These are phyloP conservation scores for Ernsta delagoae DNA, from an alignment of 2,888 invertebrate genomes.

Conservation along the genomic window DNA sequence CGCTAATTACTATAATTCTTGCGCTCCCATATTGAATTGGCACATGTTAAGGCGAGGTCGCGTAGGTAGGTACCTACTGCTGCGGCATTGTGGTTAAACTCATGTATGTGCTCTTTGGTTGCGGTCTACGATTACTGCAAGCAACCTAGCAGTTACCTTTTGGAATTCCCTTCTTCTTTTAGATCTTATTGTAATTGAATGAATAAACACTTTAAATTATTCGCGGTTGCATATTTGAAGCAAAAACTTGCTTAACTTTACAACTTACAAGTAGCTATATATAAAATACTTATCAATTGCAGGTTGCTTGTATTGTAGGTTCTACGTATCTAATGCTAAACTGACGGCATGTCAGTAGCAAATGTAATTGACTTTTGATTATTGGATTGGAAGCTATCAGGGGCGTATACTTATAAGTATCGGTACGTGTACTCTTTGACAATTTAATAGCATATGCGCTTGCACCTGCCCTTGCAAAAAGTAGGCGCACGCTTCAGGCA, in stretches of 20 bases:
- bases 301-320: background rate
- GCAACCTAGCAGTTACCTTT: slow-evolving; percentile 59
- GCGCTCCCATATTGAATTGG: slow-evolving; percentile 63
- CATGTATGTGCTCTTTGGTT: slow-evolving; percentile 58
- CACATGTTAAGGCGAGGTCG: slow-evolving; percentile 70
- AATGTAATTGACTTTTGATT: slow-evolving; percentile 68
- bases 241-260: background rate
- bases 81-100: background rate
- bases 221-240: slow-evolving; percentile 53
- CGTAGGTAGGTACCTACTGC: background rate
- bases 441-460: slow-evolving; percentile 83
- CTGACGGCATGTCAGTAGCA: slow-evolving; percentile 22
- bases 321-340: slow-evolving; percentile 15
- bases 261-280: too few species aligned
- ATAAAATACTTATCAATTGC: slow-evolving; percentile 10
- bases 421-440: slow-evolving; percentile 78
- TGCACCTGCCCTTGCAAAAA: slow-evolving; percentile 83
- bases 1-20: slow-evolving; percentile 68
- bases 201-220: slow-evolving; percentile 34
- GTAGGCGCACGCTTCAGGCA: slow-evolving; percentile 80
- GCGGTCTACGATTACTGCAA: slow-evolving; percentile 74
- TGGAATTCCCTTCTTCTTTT: slow-evolving; percentile 55
- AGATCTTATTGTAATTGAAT: slow-evolving; percentile 43
- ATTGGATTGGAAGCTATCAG: slow-evolving; percentile 70
- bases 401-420: slow-evolving; percentile 56